Base-by-base conservation (phyloP, 2,888 invertebrate species). In the Polyploca ridens region DNA sequence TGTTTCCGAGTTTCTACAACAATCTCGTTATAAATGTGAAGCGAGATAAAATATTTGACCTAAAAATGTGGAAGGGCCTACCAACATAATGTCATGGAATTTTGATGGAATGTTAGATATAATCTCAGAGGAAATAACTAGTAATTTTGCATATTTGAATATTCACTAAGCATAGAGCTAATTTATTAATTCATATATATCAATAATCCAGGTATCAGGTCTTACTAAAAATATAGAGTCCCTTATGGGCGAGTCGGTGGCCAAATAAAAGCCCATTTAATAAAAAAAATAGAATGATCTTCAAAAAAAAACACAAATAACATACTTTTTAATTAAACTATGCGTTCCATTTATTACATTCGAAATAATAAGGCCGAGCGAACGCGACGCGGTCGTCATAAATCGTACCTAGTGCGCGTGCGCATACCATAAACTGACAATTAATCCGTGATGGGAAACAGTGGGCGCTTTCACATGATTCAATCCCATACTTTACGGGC, bases 401-500 rank as follows among this genome's bases (percentile, higher is more conserved):
- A 60, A 35, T 60, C 38, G 38, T 35, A 60, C 19, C 3, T 35
- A 60, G 38, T 35, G 58, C 58, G 66, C 62, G 57, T 62, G 69
- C 66, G 67, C 66, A 64, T 63, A 64, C 72, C 75, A 76, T 85
- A 82, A 84, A 82, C 77, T 75, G 72, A 79, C 84, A 84, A 87
- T 86, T 82, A 85, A 78, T 72, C 65, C 64, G 72, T 79, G 81
- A 81, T 74, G 77, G 74, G 74, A 69, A 74, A 72, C 79, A 81
- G 75, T 73, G 77, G 78, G 77, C 70, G 75, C 79, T 78, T 76
- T 77, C 73, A 73, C 77, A 68, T 77, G 75, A 71, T 75, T 75
- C 74, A 72, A 76, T 77, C 41, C 71, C 66, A 33, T n/a, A 16
- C 44, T 63, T 63, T 63, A 63, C 46, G 33, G 58, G 44, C 60